Percentiles rank a stretch among this genome's conserved stretches.
Evolutionary conservation across 2,797 vertebrate species (phyloP).

Genomic region (Xyrichtys novacula): DNA sequence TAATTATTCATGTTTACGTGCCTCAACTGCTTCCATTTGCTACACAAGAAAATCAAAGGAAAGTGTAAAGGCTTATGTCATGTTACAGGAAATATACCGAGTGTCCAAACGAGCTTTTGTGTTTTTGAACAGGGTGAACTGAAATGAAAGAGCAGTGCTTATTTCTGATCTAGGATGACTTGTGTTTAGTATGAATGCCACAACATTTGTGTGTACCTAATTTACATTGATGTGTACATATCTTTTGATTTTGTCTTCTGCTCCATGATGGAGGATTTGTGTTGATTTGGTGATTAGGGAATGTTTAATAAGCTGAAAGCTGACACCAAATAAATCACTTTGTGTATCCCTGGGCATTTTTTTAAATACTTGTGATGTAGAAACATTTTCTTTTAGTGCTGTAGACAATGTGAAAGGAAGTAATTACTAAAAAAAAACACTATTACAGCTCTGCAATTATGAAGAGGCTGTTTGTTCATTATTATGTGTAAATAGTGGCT

Average conservation of each 20-base stretch:
- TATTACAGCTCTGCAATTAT: not conserved
- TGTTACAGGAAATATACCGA: constrained; percentile 48
- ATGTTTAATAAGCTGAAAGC: constrained; percentile 75
- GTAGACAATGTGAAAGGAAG: not conserved
- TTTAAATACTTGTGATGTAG: constrained; percentile 6
- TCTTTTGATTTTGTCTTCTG: constrained; percentile 61
- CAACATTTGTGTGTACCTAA: constrained; percentile 51
- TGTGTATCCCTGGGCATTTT: constrained; percentile 56
- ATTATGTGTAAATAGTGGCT: not conserved
- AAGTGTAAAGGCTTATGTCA: constrained; percentile 35
- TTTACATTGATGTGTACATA: constrained; percentile 72
- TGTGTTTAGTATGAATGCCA: constrained; percentile 45
- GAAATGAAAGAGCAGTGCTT: constrained; percentile 55
- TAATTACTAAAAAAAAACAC: not conserved
- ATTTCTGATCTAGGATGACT: constrained; percentile 60
- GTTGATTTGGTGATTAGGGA: constrained; percentile 64
- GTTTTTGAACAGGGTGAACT: constrained; percentile 52
- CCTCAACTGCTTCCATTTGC: constrained; percentile 73
- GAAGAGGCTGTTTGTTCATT: not conserved
- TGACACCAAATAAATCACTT: constrained; percentile 83
- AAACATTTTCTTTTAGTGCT: not conserved
- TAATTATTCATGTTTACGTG: constrained; percentile 59
- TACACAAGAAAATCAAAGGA: constrained; percentile 67
- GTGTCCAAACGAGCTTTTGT: constrained; percentile 37
- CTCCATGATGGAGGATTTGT: constrained; percentile 38